Percentiles rank a stretch among this genome's conserved stretches.
Conservation (phyloP, 2,797 vertebrate genomes). For the Galaxias olidus region DNA sequence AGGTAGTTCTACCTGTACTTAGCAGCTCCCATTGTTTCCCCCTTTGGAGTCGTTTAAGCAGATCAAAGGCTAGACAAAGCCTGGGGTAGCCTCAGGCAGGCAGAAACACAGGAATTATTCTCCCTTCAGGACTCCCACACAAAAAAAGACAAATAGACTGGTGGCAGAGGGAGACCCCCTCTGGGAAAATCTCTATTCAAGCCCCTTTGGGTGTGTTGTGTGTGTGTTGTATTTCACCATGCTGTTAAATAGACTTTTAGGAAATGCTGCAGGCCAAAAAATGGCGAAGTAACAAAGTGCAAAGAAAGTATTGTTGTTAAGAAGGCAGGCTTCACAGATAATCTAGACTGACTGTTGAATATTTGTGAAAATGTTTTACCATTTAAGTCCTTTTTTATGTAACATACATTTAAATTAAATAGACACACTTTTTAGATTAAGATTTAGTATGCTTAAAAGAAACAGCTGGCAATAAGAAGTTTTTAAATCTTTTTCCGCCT, state of each 20-base stretch:
- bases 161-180: conserved; percentile 59
- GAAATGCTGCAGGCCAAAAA: conserved; percentile 33
- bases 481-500: conserved; percentile 24
- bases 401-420: too few relatives aligned
- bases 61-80: conserved; percentile 75
- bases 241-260: conserved; percentile 49
- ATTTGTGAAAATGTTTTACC: neutral
- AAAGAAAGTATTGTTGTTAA: neutral
- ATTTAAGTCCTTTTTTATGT: too few relatives aligned
- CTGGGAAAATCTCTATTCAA: conserved; percentile 64
- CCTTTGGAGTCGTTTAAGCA: conserved; percentile 73
- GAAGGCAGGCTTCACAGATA: too few relatives aligned
- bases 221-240: conserved; percentile 53
- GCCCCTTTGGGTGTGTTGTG: conserved; percentile 43
- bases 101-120: conserved; percentile 65
- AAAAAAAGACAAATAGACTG: conserved; percentile 67
- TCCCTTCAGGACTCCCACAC: conserved; percentile 63
- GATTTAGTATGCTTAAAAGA: too few relatives aligned
- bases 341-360: too few relatives aligned
- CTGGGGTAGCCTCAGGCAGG: conserved; percentile 71
- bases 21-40: conserved; percentile 66
- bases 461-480: too few relatives aligned
- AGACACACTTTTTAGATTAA: too few relatives aligned
- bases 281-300: conserved; percentile 1
- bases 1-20: conserved; percentile 75